phyloP scores from a whole-genome alignment of 64 coral and sea anemone species.

The Cladopsammia gracilis region DNA sequence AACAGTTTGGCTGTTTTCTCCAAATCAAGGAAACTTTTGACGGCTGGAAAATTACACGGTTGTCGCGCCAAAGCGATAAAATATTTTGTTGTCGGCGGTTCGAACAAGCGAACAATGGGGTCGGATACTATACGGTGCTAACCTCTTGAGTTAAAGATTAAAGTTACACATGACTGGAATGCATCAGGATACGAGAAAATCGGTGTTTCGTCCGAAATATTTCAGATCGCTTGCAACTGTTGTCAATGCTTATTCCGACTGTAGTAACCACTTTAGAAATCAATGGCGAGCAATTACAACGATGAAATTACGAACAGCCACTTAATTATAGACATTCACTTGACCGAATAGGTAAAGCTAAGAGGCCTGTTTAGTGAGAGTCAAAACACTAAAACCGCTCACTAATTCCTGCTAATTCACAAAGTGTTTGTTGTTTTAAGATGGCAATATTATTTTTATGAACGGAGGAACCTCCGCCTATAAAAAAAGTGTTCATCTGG shows the following conservation, averaged over 20 bases:
- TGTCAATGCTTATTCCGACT: constrained; percentile 46
- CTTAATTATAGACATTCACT: constrained; percentile 87
- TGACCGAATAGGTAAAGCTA: constrained; percentile 10
- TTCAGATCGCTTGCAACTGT: constrained; percentile 30
- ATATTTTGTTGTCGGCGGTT: not conserved
- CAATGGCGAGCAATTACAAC: constrained; percentile 78
- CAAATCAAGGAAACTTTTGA: not conserved
- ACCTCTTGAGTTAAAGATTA: constrained; percentile 19
- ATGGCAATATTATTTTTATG: not conserved
- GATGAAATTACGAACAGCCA: constrained; percentile 73
- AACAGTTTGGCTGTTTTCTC: not conserved
- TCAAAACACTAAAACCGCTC: constrained; percentile 14
- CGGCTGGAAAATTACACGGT: not conserved
- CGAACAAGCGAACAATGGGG: constrained; percentile 10
- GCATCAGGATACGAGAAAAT: not conserved
- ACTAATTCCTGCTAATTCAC: not conserved
- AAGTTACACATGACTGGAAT: not conserved
- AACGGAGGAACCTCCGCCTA: not conserved
- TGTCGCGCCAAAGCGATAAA: not conserved
- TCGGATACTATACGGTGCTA: not conserved
- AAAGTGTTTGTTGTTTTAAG: constrained; percentile 65
- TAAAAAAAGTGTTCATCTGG: not conserved
- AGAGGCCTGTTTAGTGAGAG: constrained; percentile 40
- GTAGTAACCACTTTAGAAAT: constrained; percentile 74
- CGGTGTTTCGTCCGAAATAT: constrained; percentile 53